A percentile compares a stretch with the other conserved stretches of the same genome.
Conservation (phyloP, 2,888 invertebrate genomes). For the Calliphora vomitoria region DNA sequence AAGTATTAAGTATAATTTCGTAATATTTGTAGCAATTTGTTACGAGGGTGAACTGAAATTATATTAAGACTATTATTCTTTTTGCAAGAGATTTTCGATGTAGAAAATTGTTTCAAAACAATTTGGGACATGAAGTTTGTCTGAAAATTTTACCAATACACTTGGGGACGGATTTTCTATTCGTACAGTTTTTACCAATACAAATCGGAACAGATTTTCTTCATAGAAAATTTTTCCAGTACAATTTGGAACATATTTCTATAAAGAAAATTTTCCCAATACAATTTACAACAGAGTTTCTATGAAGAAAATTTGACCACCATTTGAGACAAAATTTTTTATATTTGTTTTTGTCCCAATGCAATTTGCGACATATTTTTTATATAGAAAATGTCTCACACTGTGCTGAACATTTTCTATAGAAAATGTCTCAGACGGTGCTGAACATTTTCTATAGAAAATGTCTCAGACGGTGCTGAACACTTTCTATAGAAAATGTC, state of each 20-base stretch:
- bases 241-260: background rate
- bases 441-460: background rate
- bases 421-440: background rate
- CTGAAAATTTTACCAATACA: background rate
- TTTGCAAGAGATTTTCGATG: background rate
- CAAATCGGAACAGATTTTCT: background rate
- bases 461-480: background rate
- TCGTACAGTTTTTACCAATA: background rate
- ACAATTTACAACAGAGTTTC: background rate
- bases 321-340: too few relatives aligned
- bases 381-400: background rate
- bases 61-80: too few relatives aligned
- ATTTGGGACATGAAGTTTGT: too few relatives aligned
- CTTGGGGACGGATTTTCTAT: background rate
- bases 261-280: background rate
- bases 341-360: background rate
- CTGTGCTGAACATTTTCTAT: too few relatives aligned
- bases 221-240: background rate
- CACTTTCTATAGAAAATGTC: background rate
- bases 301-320: too few relatives aligned
- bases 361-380: background rate
- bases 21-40: slow-evolving; percentile 18
- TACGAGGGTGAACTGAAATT: background rate
- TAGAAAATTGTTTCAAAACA: too few relatives aligned
- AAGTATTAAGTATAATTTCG: slow-evolving; percentile 4